A percentile compares a stretch with the other conserved stretches of the same genome.
phyloP scores from a whole-genome alignment of 1,140 invertebrate species.

The Cephus cinctus region DNA sequence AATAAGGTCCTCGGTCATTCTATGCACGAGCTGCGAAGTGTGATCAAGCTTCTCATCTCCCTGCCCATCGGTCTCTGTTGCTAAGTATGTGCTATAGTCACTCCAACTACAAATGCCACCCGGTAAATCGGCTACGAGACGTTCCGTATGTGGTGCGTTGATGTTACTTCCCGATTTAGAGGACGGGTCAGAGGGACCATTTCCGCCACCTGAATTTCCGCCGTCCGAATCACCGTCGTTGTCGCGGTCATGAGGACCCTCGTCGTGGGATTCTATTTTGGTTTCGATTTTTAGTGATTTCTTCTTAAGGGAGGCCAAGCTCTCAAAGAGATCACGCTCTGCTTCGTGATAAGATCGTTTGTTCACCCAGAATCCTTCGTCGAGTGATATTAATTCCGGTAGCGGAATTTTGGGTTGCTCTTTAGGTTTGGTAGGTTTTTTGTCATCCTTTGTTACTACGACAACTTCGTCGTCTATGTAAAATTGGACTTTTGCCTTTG shows the following conservation, averaged over 20 bases:
- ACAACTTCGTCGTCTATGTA: slow-evolving; percentile 46
- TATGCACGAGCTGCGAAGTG: slow-evolving; percentile 23
- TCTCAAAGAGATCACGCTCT: slow-evolving; percentile 59
- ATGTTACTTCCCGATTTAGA: slow-evolving; percentile 13
- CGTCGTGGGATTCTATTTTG: slow-evolving; percentile 40
- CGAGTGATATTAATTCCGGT: slow-evolving; percentile 40
- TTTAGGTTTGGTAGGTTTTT: no score
- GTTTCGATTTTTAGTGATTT: slow-evolving; percentile 35
- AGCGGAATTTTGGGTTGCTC: not conserved
- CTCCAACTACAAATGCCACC: slow-evolving; percentile 79
- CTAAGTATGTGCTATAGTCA: slow-evolving; percentile 79
- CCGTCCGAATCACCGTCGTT: slow-evolving; percentile 63
- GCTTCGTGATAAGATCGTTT: slow-evolving; percentile 64
- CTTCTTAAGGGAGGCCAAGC: slow-evolving; percentile 49
- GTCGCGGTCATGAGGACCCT: slow-evolving; percentile 43
- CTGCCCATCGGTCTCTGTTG: slow-evolving; percentile 31
- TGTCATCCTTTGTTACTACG: slow-evolving; percentile 24
- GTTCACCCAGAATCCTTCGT: slow-evolving; percentile 62
- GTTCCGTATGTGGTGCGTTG: slow-evolving; percentile 59
- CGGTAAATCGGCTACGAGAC: slow-evolving; percentile 71
- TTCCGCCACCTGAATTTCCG: slow-evolving; percentile 60
- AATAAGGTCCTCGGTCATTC: slow-evolving; percentile 32
- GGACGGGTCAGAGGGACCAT: slow-evolving; percentile 13
- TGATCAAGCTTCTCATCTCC: slow-evolving; percentile 21
- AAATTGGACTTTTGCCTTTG: slow-evolving; percentile 39